Evolutionary conservation across 1,140 invertebrate species (phyloP), one percentile per base, ranked within the genome.

Genomic region (Bombyx mori): DNA sequence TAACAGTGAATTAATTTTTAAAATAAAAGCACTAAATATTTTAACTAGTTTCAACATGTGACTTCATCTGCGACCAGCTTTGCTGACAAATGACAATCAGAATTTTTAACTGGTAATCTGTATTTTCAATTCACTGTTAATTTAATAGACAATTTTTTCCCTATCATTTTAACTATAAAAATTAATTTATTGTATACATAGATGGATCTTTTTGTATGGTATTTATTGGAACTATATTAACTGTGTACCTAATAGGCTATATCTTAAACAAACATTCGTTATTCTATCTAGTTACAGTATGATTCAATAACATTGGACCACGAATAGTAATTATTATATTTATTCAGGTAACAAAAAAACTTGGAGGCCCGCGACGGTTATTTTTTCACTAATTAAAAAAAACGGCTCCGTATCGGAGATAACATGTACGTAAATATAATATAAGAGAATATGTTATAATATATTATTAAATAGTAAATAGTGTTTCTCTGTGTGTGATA

Each of bases 241-340:
- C 26, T 35, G 26, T 35, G 26, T 35, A 35, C 26, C 26, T 35
- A 73, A 71, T 81, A 75, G 69, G 69, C 76, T 79, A 79, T 66
- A 62, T 65, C 68, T 77, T 69, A 75, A 63, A 58, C 70, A 68
- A 75, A 58, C 67, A 61, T 69, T 71, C 66, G 79, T 78, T 73
- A 69, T 65, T 69, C 83, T 86, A 86, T 82, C 77, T 85, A 86
- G 74, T 77, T 82, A 77, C 79, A 84, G 81, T 76, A 86, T 82
- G 83, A 82, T 82, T 85, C 79, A 73, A 79, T 82, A 84, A 86
- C 80, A 86, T 86, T 86, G 82, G 83, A 86, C 83, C 83, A 82
- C 83, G 82, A 74, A 85, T 86, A 68, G 75, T 86, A 81, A 83
- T 83, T 86, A 82, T 79, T 82, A 51, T 79, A 85, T 82, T 83